These are phyloP conservation scores for Phengaris arion DNA, from an alignment of 2,888 invertebrate genomes.

Conservation along the genomic window DNA sequence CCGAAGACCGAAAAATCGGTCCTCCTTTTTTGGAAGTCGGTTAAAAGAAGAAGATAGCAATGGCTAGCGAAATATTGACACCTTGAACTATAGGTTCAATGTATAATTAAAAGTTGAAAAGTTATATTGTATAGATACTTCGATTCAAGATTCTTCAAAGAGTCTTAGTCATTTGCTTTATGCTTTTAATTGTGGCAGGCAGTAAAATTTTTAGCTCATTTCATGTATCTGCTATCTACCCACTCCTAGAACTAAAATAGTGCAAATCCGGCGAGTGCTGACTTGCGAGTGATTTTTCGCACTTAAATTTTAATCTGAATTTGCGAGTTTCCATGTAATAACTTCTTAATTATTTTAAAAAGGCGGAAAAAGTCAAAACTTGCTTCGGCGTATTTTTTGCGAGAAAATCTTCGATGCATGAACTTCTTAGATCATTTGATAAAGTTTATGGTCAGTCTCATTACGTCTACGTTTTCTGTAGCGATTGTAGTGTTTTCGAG, in stretches of 20 bases:
- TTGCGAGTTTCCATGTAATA: not conserved
- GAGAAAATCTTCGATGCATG: constrained; percentile 4
- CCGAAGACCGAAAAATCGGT: too few species aligned
- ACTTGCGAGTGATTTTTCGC: not conserved
- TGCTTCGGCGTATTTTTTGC: constrained; percentile 3
- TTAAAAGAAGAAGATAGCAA: too few species aligned
- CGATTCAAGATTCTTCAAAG: too few species aligned
- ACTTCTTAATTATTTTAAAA: constrained; percentile 8
- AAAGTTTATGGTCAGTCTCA: not conserved
- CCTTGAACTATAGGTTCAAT: too few species aligned
- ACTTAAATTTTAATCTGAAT: not conserved
- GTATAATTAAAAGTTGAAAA: too few species aligned
- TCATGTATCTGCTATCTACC: too few species aligned
- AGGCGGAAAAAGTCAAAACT: not conserved
- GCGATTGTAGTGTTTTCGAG: not conserved
- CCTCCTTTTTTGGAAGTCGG: too few species aligned
- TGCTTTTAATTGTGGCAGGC: too few species aligned
- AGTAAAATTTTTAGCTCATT: too few species aligned
- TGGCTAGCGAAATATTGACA: too few species aligned
- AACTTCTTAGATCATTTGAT: constrained; percentile 15
- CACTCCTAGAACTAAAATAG: not conserved
- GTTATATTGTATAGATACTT: too few species aligned
- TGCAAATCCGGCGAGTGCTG: not conserved
- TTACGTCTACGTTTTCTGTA: not conserved
- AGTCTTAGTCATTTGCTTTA: too few species aligned